A percentile compares a stretch with the other conserved stretches of the same genome.
These are phyloP conservation scores for Heliconius himera DNA, from an alignment of 1,140 invertebrate genomes.

Conservation along the genomic window DNA sequence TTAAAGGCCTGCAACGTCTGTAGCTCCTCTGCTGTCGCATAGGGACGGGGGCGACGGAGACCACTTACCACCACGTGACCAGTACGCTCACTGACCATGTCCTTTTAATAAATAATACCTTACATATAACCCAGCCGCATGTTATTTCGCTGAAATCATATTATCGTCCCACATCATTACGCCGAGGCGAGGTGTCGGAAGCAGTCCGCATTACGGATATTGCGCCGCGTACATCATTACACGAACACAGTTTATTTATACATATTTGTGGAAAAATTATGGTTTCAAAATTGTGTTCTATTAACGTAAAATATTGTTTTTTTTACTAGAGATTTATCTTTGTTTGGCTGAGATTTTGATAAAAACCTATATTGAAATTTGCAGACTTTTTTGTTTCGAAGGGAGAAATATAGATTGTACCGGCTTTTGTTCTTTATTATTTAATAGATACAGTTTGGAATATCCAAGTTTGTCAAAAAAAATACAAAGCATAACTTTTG, in stretches of 20 bases:
- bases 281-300: not conserved
- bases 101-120: not conserved
- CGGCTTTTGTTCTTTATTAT: too few species aligned
- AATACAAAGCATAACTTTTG: too few species aligned
- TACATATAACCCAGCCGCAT: not conserved
- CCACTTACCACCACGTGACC: too few species aligned
- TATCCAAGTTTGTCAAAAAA: too few species aligned
- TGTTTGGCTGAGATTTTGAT: not conserved
- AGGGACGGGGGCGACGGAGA: too few species aligned
- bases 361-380: too few species aligned
- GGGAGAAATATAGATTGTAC: too few species aligned
- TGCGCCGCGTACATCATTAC: conserved; percentile 39
- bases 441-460: too few species aligned
- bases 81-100: too few species aligned
- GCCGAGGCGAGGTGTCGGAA: conserved; percentile 29
- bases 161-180: conserved; percentile 41
- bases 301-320: not conserved
- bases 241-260: conserved; percentile 1
- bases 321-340: not conserved
- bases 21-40: too few species aligned
- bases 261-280: not conserved
- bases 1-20: too few species aligned
- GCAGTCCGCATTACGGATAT: conserved; percentile 40
- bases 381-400: too few species aligned
- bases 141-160: conserved; percentile 31